A percentile compares a stretch with the other conserved stretches of the same genome.
phyloP scores from a whole-genome alignment of 30 jellyfish, hydroid and myxozoan species.

The Aurelia aurita region DNA sequence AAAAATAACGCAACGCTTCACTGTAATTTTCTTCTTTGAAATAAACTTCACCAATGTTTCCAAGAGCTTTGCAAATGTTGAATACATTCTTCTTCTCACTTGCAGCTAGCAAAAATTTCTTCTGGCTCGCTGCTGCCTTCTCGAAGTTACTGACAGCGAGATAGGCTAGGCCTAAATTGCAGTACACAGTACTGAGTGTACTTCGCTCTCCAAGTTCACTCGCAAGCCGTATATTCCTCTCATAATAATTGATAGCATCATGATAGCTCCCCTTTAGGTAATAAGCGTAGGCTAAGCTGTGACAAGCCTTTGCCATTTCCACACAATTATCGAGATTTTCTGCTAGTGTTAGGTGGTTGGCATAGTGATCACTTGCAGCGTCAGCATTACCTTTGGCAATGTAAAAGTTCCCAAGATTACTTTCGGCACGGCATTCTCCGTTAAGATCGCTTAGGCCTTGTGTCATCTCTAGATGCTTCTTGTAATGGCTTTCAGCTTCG shows the following conservation, averaged over 20 bases:
- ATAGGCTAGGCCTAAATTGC: constrained; percentile 93
- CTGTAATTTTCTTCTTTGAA: constrained; percentile 58
- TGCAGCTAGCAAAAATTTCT: constrained; percentile 79
- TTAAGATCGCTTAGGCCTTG: constrained; percentile 49
- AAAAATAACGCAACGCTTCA: constrained; percentile 73
- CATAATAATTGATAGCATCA: constrained; percentile 84
- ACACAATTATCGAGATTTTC: constrained; percentile 58
- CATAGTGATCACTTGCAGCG: constrained; percentile 76
- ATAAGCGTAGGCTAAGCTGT: constrained; percentile 82
- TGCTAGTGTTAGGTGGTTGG: constrained; percentile 76
- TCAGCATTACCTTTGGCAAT: constrained; percentile 58
- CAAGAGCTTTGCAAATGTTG: constrained; percentile 91
- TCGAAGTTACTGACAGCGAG: constrained; percentile 75
- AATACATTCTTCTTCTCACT: constrained; percentile 84
- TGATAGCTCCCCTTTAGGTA: constrained; percentile 60
- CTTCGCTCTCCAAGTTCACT: constrained; percentile 66
- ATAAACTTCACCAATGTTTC: constrained; percentile 89
- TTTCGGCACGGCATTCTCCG: constrained; percentile 94
- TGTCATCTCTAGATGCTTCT: constrained; percentile 78
- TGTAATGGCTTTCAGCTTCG: constrained; percentile 86
- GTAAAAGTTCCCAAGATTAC: constrained; percentile 92
- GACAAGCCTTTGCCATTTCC: constrained; percentile 91
- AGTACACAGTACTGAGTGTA: constrained; percentile 68
- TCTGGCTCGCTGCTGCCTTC: constrained; percentile 90
- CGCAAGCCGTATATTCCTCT: constrained; percentile 79